A percentile compares a stretch with the other conserved stretches of the same genome.
These are phyloP conservation scores for Myotis daubentonii DNA, from an alignment of 2,797 vertebrate genomes.

Conservation along the genomic window DNA sequence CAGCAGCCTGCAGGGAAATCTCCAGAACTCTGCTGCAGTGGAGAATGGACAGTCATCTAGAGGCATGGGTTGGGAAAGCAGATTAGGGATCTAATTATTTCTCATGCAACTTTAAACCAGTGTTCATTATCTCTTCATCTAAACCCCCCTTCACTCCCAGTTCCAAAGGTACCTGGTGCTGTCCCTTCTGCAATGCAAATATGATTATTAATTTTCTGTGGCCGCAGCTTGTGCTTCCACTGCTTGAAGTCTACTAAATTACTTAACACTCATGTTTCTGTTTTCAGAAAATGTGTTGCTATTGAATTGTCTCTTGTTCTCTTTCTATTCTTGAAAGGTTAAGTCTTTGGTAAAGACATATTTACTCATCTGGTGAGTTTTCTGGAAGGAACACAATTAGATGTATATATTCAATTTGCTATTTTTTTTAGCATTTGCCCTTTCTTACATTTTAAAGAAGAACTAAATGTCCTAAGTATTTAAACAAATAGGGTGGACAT, in stretches of 20 bases:
- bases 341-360: neutral
- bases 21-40: neutral
- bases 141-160: neutral
- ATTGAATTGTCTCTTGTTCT: neutral
- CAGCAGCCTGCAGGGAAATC: neutral
- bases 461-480: neutral
- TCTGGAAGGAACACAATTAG: neutral
- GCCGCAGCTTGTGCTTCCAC: neutral
- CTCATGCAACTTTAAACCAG: neutral
- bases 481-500: neutral
- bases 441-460: neutral
- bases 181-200: neutral
- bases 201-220: neutral
- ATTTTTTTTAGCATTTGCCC: neutral
- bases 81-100: neutral
- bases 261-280: neutral
- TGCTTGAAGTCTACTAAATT: neutral
- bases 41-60: neutral
- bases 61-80: neutral
- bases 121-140: neutral
- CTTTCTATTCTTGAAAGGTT: slow-evolving; percentile 1
- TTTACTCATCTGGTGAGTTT: neutral
- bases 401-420: neutral
- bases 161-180: neutral
- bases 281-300: neutral